Conservation (phyloP, 2,113 vertebrate species). For the Numida meleagris region DNA sequence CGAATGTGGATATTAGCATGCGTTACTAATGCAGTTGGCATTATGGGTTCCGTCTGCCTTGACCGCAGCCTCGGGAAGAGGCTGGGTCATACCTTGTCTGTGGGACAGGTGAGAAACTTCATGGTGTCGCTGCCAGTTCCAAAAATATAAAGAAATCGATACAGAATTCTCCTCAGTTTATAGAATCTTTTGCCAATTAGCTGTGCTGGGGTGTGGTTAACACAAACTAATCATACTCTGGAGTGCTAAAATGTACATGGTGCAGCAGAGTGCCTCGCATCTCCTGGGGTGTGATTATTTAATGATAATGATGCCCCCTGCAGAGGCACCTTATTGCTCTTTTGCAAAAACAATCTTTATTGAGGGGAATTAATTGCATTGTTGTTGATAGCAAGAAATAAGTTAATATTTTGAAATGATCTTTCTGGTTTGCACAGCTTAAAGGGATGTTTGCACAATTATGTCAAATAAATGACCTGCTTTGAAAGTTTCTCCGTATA, state of each 20-base stretch:
- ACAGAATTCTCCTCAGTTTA: neutral
- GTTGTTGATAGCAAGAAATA: constrained; percentile 75
- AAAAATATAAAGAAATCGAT: neutral
- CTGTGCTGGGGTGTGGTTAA: constrained; percentile 70
- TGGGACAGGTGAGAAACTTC: neutral
- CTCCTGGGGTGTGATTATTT: constrained; percentile 79
- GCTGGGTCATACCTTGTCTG: neutral
- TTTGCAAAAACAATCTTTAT: constrained; percentile 77
- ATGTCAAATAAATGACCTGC: constrained; percentile 67
- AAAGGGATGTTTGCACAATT: constrained; percentile 65
- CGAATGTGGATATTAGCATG: neutral
- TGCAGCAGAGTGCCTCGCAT: constrained; percentile 48
- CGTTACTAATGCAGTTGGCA: fast-evolving
- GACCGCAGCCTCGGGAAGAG: neutral
- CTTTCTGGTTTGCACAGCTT: constrained; percentile 49
- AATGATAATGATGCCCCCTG: constrained; percentile 73
- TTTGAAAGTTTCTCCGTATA: constrained; percentile 59
- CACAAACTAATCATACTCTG: constrained; percentile 64
- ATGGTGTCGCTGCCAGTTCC: neutral
- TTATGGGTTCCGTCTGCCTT: neutral
- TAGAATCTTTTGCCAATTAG: constrained; percentile 54
- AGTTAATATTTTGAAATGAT: constrained; percentile 75
- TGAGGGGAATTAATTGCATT: constrained; percentile 79
- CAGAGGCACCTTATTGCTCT: constrained; percentile 78
- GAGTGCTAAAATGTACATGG: constrained; percentile 71